A percentile compares a stretch with the other conserved stretches of the same genome.
phyloP scores from a whole-genome alignment of 2,888 invertebrate genomes.

The Cantharis rustica region DNA sequence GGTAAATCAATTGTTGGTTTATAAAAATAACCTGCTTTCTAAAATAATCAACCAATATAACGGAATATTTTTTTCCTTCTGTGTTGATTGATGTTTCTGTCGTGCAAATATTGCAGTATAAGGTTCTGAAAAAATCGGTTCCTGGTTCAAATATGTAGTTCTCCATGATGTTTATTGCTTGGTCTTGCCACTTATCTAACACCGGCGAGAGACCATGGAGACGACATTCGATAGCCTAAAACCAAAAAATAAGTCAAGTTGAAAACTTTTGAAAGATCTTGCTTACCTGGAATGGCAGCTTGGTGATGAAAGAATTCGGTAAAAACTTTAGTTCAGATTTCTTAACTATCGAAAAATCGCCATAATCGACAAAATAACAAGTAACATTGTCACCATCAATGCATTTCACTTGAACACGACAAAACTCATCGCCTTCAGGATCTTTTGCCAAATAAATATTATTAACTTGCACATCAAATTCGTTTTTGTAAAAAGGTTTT shows the following conservation, averaged over 20 bases:
- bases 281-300: slow-evolving; percentile 60
- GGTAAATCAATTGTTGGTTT: slow-evolving; percentile 59
- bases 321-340: slow-evolving; percentile 57
- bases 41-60: slow-evolving; percentile 59
- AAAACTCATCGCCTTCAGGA: slow-evolving; percentile 55
- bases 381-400: slow-evolving; percentile 54
- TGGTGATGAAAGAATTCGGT: slow-evolving; percentile 57
- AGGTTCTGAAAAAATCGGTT: slow-evolving; percentile 52
- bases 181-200: slow-evolving; percentile 59
- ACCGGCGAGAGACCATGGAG: slow-evolving; percentile 60
- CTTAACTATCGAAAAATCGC: slow-evolving; percentile 59
- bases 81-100: slow-evolving; percentile 42
- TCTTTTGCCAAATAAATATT: slow-evolving; percentile 61
- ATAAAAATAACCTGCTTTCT: slow-evolving; percentile 54
- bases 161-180: slow-evolving; percentile 60
- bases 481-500: slow-evolving; percentile 33
- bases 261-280: neutral
- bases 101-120: slow-evolving; percentile 56
- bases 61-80: slow-evolving; percentile 58
- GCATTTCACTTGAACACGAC: slow-evolving; percentile 56
- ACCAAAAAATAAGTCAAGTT: neutral
- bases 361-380: slow-evolving; percentile 68
- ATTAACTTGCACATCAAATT: slow-evolving; percentile 49
- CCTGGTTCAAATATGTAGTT: slow-evolving; percentile 56
- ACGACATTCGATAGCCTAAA: slow-evolving; percentile 67